Percentiles rank a stretch among this genome's conserved stretches.
Conservation (phyloP, 2,113 vertebrate species). For the Anguilla japonica region DNA sequence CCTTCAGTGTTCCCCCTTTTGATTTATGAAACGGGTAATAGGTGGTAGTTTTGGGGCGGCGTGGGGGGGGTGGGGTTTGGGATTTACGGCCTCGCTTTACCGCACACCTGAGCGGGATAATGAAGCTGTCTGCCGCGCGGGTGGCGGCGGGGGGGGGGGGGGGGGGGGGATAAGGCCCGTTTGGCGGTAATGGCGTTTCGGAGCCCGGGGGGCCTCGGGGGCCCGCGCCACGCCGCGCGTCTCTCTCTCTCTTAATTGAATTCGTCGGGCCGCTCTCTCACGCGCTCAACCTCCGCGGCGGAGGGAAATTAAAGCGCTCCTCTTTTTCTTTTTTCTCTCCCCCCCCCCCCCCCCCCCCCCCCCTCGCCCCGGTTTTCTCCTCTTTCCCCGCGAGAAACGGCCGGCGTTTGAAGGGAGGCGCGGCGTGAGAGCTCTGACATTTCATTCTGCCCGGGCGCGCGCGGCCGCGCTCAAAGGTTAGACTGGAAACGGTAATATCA, state of each 20-base stretch:
- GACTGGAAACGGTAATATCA: background rate
- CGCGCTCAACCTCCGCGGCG: background rate
- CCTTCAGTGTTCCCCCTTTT: background rate
- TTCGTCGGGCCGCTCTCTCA: background rate
- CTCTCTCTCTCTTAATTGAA: constrained; percentile 27
- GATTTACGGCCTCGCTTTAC: constrained; percentile 19
- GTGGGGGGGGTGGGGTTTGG: background rate
- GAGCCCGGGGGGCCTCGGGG: background rate
- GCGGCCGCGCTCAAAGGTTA: background rate
- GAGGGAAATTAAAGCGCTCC: constrained; percentile 16
- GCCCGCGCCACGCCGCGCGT: background rate
- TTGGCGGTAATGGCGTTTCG: background rate
- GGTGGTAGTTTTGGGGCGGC: background rate
- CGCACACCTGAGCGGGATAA: constrained; percentile 17
- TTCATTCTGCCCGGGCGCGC: background rate
- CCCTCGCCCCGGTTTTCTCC: background rate
- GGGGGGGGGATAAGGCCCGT: constrained; percentile 19
- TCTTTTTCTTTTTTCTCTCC: background rate
- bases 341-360: background rate
- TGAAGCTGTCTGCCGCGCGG: constrained; percentile 12
- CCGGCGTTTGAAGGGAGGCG: background rate
- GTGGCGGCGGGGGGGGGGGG: background rate
- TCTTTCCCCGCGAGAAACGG: background rate
- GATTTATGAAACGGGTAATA: background rate
- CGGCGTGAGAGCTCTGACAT: background rate